These are phyloP conservation scores for Picus viridis DNA, from an alignment of 2,797 vertebrate genomes.

Conservation along the genomic window DNA sequence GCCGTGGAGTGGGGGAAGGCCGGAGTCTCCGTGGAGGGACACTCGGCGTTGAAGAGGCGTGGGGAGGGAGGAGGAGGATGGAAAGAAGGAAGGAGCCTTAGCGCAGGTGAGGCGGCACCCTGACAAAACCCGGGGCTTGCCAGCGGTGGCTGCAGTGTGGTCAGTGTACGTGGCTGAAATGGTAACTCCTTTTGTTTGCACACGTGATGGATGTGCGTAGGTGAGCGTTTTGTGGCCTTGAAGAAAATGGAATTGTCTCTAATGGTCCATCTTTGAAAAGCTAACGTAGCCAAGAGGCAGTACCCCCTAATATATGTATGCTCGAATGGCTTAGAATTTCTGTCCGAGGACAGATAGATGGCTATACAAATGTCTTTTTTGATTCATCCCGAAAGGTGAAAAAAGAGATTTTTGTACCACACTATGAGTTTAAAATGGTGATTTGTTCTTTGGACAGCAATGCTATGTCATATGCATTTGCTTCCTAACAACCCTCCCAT, in stretches of 20 bases:
- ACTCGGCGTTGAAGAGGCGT: rapidly evolving
- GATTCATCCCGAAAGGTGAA: background rate
- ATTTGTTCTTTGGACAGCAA: background rate
- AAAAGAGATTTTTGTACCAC: background rate
- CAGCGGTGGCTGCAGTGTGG: background rate
- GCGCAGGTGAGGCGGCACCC: background rate
- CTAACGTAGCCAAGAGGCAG: rapidly evolving
- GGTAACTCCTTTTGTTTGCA: background rate
- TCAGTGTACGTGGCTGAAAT: background rate
- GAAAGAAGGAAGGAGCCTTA: background rate
- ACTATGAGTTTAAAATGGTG: background rate
- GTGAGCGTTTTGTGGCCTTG: background rate
- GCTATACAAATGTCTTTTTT: background rate
- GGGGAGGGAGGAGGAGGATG: no score
- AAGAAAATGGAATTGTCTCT: background rate
- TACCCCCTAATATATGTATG: no score
- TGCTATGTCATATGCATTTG: rapidly evolving
- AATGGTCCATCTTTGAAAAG: background rate
- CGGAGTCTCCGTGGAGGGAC: background rate
- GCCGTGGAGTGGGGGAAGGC: background rate
- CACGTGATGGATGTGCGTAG: background rate
- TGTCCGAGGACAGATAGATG: background rate
- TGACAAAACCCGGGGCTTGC: background rate
- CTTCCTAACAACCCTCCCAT: background rate
- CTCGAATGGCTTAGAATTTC: background rate